Evolutionary conservation across 1,140 invertebrate species (phyloP), one percentile per base, ranked within the genome.

Genomic region (Drosophila athabasca): DNA sequence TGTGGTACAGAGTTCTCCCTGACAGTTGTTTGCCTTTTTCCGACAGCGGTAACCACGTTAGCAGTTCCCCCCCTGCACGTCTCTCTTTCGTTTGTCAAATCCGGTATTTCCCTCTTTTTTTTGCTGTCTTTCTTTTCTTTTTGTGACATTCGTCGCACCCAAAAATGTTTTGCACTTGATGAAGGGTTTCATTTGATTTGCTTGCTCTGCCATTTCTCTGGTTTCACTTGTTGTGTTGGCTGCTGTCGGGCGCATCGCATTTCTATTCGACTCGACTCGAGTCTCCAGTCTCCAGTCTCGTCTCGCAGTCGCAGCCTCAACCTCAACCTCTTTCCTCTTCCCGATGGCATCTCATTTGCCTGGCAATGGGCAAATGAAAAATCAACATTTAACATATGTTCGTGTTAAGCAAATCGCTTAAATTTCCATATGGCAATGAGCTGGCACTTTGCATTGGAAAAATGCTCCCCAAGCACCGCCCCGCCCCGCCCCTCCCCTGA

Each of bases 101-200:
- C 76, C 71, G 62, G 15, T 55, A 19, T 55, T 62, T 24, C 3
- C 3, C 2, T 61, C 8, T 43, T 52, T 49, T 55, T 29, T 55
- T 62, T n/a, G 29, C 41, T 59, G 50, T 53, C 54, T 48, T 78
- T 67, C 59, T 62, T 79, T 85, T n/a, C n/a, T 19, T 19, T 19
- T 19, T 80, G 83, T 58, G 81, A 67, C 76, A 79, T 50, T 83
- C 53, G 60, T 71, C 67, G 62, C 54, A 62, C 62, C 69, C 64
- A 62, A 84, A 85, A 85, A 81, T 80, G 81, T 85, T 83, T 74
- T 83, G 62, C 46, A 84, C 60, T 75, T 81, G 65, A 82, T 87
- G 82, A 87, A 87, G 81, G 81, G 81, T 85, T 85, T 85, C 82
- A 87, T 82, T 85, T 87, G 78, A 82, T 85, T 85, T 85, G 82